Evolutionary conservation across 1,140 invertebrate species (phyloP), one percentile per base, ranked within the genome.

Genomic region (Eriosoma lanigerum): DNA sequence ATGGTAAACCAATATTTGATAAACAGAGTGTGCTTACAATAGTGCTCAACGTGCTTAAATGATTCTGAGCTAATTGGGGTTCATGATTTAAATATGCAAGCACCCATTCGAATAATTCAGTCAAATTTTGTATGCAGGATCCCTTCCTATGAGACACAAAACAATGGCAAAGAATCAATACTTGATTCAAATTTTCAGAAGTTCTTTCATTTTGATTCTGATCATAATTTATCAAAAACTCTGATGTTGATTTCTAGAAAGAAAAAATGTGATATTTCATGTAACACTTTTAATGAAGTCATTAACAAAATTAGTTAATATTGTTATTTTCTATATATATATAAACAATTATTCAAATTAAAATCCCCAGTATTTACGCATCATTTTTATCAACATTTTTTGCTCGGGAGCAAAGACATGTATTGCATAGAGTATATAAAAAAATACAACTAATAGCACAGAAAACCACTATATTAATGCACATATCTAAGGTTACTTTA

Each of bases 21-120:
- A 78, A 21, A 12, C 75, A 78, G 4, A 78, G 52, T 29, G 75
- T 78, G 38, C 75, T 78, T n/a, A 78, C 75, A 62, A 78, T 78
- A 26, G 75, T 62, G 46, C 52, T 46, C 4, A 78, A 62, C 6
- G 75, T 78, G 60, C 24, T 6, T 62, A 78, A 48, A 60, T 78
- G 75, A 13, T 62, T 21, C 6, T 78, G 44, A 17, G 38, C 21
- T 44, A 78, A 62, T 19, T 78, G 75, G 9, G 75, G 54, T 58
- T 29, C 10, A 46, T 60, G 24, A 78, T 78, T 26, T 38, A 78
- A 78, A 60, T 48, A 48, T 13, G 4, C 38, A 62, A 17, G 8
- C 19, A 78, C 17, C 56, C 56, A 78, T 62, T 78, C 75, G 3
- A 62, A 78, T 46, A 78, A 5, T 62, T 78, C 75, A 19, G 75